phyloP scores from a whole-genome alignment of 2,797 vertebrate genomes.

The Esox lucius region DNA sequence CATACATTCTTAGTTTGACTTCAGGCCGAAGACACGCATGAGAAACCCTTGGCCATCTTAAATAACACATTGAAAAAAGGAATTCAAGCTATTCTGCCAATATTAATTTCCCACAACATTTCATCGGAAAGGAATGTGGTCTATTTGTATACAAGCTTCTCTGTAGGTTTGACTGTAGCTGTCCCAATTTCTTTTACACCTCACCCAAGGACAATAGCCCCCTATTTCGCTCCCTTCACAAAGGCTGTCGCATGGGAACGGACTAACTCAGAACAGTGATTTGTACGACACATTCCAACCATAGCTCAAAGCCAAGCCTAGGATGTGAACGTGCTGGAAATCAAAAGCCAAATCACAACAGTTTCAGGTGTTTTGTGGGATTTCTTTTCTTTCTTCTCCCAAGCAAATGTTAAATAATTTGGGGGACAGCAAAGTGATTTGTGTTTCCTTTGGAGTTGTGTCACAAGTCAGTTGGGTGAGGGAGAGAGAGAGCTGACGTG shows the following conservation, averaged over 20 bases:
- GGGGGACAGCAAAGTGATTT: background rate
- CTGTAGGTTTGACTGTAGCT: background rate
- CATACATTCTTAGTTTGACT: too few species aligned
- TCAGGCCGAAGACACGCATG: too few species aligned
- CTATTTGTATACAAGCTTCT: background rate
- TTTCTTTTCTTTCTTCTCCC: background rate
- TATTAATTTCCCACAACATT: too few species aligned
- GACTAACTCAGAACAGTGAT: background rate
- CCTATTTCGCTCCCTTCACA: background rate
- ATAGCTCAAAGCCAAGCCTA: background rate
- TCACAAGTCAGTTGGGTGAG: background rate
- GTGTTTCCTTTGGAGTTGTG: background rate
- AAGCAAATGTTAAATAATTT: background rate
- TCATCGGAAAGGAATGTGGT: too few species aligned
- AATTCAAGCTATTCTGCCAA: too few species aligned
- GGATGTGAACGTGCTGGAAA: background rate
- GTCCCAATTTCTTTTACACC: background rate
- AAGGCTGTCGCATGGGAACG: background rate
- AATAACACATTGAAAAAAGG: too few species aligned
- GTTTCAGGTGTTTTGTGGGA: background rate
- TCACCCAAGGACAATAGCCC: background rate
- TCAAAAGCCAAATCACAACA: background rate
- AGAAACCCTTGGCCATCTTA: too few species aligned
- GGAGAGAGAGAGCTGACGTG: background rate
- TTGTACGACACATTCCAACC: background rate